Percentiles rank a stretch among this genome's conserved stretches.
Evolutionary conservation across 2,797 vertebrate species (phyloP).

Genomic region (Fistularia tabacaria): DNA sequence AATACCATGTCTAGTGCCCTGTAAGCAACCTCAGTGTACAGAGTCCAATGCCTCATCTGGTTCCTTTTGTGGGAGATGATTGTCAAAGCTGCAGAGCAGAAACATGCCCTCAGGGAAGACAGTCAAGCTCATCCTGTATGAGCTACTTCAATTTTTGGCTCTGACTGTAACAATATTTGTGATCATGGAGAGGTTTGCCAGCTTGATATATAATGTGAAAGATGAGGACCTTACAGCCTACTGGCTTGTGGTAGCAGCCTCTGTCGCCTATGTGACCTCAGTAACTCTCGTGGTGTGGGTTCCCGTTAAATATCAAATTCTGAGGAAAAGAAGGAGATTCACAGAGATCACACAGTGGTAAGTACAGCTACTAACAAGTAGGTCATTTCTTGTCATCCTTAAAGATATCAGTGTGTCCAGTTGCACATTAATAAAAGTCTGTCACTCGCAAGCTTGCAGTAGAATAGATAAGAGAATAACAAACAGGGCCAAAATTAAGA

Average conservation of each 20-base stretch:
- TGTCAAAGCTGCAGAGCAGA: slow-evolving; percentile 2
- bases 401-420: no score
- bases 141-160: slow-evolving; percentile 73
- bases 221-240: slow-evolving; percentile 56
- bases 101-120: slow-evolving; percentile 65
- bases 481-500: no score
- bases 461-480: no score
- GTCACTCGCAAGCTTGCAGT: no score
- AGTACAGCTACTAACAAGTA: slow-evolving; percentile 47
- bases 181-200: slow-evolving; percentile 69
- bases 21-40: slow-evolving; percentile 70
- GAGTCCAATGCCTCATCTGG: slow-evolving; percentile 66
- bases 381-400: not conserved
- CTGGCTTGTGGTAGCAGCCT: slow-evolving; percentile 80
- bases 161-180: slow-evolving; percentile 62
- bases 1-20: slow-evolving; percentile 58
- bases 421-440: not conserved
- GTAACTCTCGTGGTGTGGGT: slow-evolving; percentile 81
- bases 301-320: slow-evolving; percentile 77
- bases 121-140: slow-evolving; percentile 76
- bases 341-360: slow-evolving; percentile 75
- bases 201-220: slow-evolving; percentile 39
- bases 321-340: slow-evolving; percentile 61
- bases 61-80: slow-evolving; percentile 35
- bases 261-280: slow-evolving; percentile 77